These are phyloP conservation scores for Tachysurus vachellii DNA, from an alignment of 2,113 vertebrate genomes.

Conservation along the genomic window DNA sequence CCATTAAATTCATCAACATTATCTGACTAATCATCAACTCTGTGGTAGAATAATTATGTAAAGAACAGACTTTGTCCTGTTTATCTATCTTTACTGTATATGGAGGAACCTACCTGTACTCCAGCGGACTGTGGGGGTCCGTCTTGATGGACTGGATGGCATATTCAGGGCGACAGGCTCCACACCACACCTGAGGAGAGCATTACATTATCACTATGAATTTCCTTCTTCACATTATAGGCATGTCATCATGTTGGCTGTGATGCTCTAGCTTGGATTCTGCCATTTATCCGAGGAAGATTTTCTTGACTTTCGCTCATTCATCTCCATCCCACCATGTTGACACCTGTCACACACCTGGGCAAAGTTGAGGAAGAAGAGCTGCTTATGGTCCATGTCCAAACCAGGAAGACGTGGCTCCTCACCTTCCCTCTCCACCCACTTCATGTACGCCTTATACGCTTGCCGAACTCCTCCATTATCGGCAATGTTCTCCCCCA, in stretches of 20 bases:
- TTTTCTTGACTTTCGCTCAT: not conserved
- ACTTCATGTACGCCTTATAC: conserved; percentile 94
- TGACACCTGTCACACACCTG: conserved; percentile 76
- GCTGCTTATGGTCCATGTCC: conserved; percentile 86
- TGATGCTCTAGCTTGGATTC: conserved; percentile 44
- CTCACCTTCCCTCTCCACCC: conserved; percentile 82
- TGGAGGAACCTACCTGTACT: conserved; percentile 82
- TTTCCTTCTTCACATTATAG: conserved; percentile 1
- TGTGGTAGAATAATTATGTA: not conserved
- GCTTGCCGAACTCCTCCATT: conserved; percentile 95
- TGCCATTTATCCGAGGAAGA: not conserved
- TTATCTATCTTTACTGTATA: conserved; percentile 3
- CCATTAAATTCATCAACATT: not conserved
- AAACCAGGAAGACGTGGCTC: conserved; percentile 86
- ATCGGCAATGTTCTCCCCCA: conserved; percentile 97
- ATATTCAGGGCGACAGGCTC: conserved; percentile 92
- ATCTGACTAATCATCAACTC: not conserved
- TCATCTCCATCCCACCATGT: conserved; percentile 6
- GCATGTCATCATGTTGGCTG: too few relatives aligned
- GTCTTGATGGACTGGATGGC: conserved; percentile 94
- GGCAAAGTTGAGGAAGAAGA: conserved; percentile 96
- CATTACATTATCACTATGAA: conserved; percentile 9
- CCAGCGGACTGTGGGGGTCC: conserved; percentile 91
- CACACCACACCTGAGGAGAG: conserved; percentile 85
- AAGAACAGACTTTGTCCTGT: not conserved